Evolutionary conservation across 2,797 vertebrate genomes (phyloP), one percentile per base, ranked within the genome.

Genomic region (Austrolebias charrua): DNA sequence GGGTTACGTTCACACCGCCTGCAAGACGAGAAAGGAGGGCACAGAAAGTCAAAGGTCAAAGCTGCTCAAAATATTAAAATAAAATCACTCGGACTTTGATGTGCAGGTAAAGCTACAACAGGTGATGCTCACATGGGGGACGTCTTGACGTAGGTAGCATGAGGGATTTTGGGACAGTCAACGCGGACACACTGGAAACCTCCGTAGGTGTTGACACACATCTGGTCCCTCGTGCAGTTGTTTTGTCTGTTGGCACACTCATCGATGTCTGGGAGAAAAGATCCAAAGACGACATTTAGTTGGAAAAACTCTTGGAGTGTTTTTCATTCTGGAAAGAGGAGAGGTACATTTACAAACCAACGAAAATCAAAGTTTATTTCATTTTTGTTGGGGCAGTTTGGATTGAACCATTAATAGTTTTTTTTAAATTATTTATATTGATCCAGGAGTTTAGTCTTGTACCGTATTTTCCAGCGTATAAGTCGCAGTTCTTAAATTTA

Each of bases 1-100:
- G 94, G 95, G 75, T 92, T 95, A 66, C 94, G 92, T 83, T 96
- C 93, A 7, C 96, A 96, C 28, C 94, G 95, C 83, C 95, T 97
- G 81, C 16, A 71, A 69, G 59, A 62, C 13, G 28, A 58, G 13
- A 63, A 48, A 9, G 8, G 6, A 65, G 20, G 45, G 29, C 31
- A 48, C n/a, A n/a, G 42, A 31, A 38, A 9, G 11, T 40, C 38
- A 40, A 40, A 40, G 38, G 11, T 40, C 12, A 11, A 12, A 40
- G 12, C 38, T 40, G 38, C 19, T 20, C 9, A 48, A 18, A n/a
- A 2, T 46, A 9, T 19, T 18, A 1, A n/a, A n/a, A 9, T 7
- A 18, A 46, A n/a, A 9, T 5, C 1, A 46, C 12, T 9, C 18
- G 4, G 7, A 4, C 12, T 13, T 20, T 43, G 35, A 28, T 43